phyloP scores from a whole-genome alignment of 1,140 invertebrate species.

The Polyergus mexicanus region DNA sequence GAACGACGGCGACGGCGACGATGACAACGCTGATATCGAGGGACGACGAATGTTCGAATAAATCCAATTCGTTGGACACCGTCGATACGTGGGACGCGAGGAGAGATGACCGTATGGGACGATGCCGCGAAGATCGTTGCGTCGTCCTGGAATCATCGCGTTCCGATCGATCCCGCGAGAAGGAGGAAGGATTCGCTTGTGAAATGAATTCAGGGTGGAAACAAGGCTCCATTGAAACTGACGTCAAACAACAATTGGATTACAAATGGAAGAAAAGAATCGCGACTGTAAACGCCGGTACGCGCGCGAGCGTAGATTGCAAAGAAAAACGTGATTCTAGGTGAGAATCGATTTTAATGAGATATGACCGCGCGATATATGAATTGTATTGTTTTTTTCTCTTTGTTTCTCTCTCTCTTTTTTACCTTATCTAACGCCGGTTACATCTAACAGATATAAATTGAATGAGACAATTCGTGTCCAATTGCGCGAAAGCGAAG shows the following conservation, averaged over 20 bases:
- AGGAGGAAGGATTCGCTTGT: slow-evolving; percentile 10
- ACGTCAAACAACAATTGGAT: slow-evolving; percentile 55
- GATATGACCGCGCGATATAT: slow-evolving; percentile 46
- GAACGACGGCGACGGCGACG: neutral
- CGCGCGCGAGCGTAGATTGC: slow-evolving; percentile 26
- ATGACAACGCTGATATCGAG: neutral
- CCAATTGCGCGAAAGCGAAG: slow-evolving; percentile 55
- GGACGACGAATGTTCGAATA: slow-evolving; percentile 25
- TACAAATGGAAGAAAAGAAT: slow-evolving; percentile 50
- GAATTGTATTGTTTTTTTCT: neutral
- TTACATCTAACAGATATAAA: slow-evolving; percentile 54
- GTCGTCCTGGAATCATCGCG: slow-evolving; percentile 22
- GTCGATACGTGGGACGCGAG: slow-evolving; percentile 36
- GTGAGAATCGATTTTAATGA: slow-evolving; percentile 64
- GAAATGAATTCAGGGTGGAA: slow-evolving; percentile 31
- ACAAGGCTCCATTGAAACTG: slow-evolving; percentile 15
- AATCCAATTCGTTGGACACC: slow-evolving; percentile 39
- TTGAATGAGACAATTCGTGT: slow-evolving; percentile 52
- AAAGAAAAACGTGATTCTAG: slow-evolving; percentile 37
- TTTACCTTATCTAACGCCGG: slow-evolving; percentile 26
- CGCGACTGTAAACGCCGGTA: slow-evolving; percentile 24
- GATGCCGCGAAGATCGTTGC: neutral
- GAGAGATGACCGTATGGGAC: neutral
- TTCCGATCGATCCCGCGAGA: neutral
- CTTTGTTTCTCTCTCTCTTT: neutral